phyloP scores from a whole-genome alignment of 1,140 invertebrate genomes.

The Orchesella cincta region DNA sequence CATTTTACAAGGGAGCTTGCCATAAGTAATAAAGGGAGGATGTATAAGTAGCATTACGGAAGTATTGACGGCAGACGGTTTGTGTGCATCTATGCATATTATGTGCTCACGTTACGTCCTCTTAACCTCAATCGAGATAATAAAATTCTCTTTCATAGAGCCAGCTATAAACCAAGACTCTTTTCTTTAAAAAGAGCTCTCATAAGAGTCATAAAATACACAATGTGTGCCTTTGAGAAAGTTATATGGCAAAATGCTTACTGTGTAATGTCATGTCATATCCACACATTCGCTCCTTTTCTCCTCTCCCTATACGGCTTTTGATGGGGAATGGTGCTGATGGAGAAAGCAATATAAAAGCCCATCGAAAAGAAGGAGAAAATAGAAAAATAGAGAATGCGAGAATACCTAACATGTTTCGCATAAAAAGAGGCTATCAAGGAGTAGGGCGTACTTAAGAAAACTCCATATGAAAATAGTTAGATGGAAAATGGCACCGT shows the following conservation, averaged over 20 bases:
- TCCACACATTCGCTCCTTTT: neutral
- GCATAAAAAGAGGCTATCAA: neutral
- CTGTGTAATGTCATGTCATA: neutral
- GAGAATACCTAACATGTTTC: neutral
- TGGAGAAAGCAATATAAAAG: neutral
- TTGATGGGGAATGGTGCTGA: neutral
- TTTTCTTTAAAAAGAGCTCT: neutral
- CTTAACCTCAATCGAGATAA: constrained; percentile 22
- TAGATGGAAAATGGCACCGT: too few relatives aligned
- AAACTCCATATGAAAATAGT: too few relatives aligned
- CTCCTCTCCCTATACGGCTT: neutral
- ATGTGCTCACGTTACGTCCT: constrained; percentile 8
- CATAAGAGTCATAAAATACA: constrained; percentile 12
- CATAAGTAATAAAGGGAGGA: neutral
- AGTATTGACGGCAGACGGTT: neutral
- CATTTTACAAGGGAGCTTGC: neutral
- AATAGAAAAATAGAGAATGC: neutral
- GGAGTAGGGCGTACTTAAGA: too few relatives aligned
- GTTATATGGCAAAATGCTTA: neutral
- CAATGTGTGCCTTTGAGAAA: neutral
- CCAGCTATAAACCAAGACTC: constrained; percentile 8
- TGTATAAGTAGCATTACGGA: neutral
- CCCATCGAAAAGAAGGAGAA: neutral
- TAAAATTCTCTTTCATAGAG: constrained; percentile 9
- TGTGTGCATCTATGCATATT: neutral